Evolutionary conservation across 2,113 vertebrate species (phyloP), one percentile per base, ranked within the genome.

Genomic region (Hepsetus odoe): DNA sequence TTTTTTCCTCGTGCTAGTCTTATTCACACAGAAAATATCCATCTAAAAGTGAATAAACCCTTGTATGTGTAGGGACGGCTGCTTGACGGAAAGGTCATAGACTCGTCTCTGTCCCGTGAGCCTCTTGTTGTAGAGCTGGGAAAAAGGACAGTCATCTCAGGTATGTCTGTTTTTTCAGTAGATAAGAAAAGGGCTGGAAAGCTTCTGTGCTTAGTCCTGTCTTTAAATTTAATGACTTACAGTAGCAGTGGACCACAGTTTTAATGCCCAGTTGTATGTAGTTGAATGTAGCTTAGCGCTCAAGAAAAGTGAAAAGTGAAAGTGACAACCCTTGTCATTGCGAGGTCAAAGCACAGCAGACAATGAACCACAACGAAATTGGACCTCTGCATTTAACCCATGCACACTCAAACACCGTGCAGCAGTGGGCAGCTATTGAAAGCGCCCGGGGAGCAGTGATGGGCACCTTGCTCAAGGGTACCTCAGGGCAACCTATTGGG

Each of bases 71-170:
- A 99, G 97, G 97, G 97, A 77, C 96, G 88, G 82, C 90, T 99
- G 77, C 88, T 94, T 82, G 95, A 98, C 71, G 97, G 97, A 0
- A 94, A 93, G 1, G 86, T 99, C 82, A 93, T 98, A 4, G 97
- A 99, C 88, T 94, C 93, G 13, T 99, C 96, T 0, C 87, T 98
- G 55, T 94, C 94, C 62, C 85, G 95, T 77, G 96, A 98, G 64
- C 96, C 97, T 4, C 90, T 98, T 70, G 90, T 95, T 73, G 94
- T 98, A 26, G 96, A 97, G 88, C 90, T 99, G 86, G 97, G 97
- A 61, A 98, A 97, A 87, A 96, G 91, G 83, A 95, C 96, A 18
- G 96, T 98, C 66, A 98, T 98, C 59, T 86, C 95, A 1, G 97
- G 97, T 98, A 82, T 82, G 61, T 68, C 20, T 6, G 16, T 1